Conservation (phyloP, 2,888 invertebrate genomes). For the Pocota personata region DNA sequence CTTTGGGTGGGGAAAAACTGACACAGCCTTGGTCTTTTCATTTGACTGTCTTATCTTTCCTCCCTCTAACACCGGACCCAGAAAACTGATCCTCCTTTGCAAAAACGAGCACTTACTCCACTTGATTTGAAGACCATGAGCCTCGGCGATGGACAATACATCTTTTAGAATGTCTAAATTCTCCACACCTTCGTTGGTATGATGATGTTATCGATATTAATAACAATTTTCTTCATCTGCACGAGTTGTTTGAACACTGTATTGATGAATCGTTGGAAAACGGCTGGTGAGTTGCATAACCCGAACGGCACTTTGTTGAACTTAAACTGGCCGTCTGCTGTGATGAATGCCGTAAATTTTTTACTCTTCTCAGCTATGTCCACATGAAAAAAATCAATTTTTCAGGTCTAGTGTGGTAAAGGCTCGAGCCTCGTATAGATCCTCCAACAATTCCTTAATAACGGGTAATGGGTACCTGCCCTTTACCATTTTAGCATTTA, state of each 20-base stretch:
- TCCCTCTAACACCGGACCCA: too few species aligned
- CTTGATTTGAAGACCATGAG: too few species aligned
- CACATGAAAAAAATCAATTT: neutral
- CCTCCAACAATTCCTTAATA: slow-evolving; percentile 38
- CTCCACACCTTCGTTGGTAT: too few species aligned
- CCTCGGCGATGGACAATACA: too few species aligned
- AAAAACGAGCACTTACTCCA: too few species aligned
- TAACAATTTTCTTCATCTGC: too few species aligned
- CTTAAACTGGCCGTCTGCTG: slow-evolving; percentile 79
- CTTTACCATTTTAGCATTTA: neutral
- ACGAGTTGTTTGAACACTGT: too few species aligned
- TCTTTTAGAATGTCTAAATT: too few species aligned
- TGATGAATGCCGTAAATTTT: slow-evolving; percentile 80
- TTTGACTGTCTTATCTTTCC: slow-evolving; percentile 68
- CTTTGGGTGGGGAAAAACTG: slow-evolving; percentile 59
- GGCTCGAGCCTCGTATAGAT: slow-evolving; percentile 73
- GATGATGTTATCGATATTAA: too few species aligned
- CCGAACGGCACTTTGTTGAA: slow-evolving; percentile 80
- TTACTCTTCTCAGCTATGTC: neutral
- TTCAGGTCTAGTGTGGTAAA: slow-evolving; percentile 75
- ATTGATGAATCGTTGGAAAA: too few species aligned
- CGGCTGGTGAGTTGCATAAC: slow-evolving; percentile 78
- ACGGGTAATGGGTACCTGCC: slow-evolving; percentile 11
- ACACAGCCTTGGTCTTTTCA: slow-evolving; percentile 74
- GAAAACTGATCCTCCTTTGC: too few species aligned